phyloP scores from a whole-genome alignment of 2,888 invertebrate genomes.

The Lasioglossum leucozonium region DNA sequence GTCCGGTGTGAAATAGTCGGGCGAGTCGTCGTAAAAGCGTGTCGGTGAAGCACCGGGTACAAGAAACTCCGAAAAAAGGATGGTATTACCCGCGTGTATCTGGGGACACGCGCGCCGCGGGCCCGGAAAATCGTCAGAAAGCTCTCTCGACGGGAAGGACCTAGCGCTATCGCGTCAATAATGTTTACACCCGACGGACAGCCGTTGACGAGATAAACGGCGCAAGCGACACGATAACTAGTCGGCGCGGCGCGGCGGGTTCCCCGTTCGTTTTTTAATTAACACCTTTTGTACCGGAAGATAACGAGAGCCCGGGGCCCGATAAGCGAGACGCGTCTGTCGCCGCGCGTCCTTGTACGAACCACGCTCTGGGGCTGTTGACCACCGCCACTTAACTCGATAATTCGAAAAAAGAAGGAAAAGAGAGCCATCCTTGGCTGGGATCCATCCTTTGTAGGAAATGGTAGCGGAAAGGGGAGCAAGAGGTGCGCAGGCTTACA shows the following conservation, averaged over 20 bases:
- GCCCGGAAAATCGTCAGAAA: constrained; percentile 62
- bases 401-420: constrained; percentile 30
- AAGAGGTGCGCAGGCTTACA: too few species aligned
- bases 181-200: constrained; percentile 70
- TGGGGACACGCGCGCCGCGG: constrained; percentile 47
- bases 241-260: constrained; percentile 34
- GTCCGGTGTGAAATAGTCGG: background rate
- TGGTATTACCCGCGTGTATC: constrained; percentile 42
- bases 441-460: background rate
- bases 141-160: constrained; percentile 49
- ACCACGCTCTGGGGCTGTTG: constrained; percentile 18
- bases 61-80: constrained; percentile 23
- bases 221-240: constrained; percentile 71
- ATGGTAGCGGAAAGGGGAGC: background rate
- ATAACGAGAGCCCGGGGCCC: constrained; percentile 54
- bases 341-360: constrained; percentile 31
- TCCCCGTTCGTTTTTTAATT: constrained; percentile 66
- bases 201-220: constrained; percentile 73
- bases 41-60: constrained; percentile 35
- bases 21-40: constrained; percentile 53
- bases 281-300: constrained; percentile 62
- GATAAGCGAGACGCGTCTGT: constrained; percentile 60
- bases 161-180: constrained; percentile 71
- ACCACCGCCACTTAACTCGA: constrained; percentile 25
- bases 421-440: background rate